These are phyloP conservation scores for Synergus japonicus DNA, from an alignment of 2,888 invertebrate species.

Conservation along the genomic window DNA sequence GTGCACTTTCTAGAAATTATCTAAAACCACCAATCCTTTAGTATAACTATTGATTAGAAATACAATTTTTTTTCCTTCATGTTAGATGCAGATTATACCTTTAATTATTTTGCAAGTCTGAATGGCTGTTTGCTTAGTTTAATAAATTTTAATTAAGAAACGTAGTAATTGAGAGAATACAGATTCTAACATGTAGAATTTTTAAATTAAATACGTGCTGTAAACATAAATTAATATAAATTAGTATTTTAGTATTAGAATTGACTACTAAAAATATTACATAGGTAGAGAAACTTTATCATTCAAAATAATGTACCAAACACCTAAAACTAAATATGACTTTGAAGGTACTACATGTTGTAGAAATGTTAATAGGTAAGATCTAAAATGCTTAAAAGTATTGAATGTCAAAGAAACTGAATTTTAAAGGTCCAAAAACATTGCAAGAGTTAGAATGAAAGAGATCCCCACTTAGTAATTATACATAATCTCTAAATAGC, in stretches of 20 bases:
- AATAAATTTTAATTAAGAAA: not conserved
- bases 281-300: not conserved
- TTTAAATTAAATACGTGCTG: not conserved
- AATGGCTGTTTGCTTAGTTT: not conserved
- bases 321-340: not conserved
- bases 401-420: too few species aligned
- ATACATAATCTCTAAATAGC: not conserved
- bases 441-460: not conserved
- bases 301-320: not conserved
- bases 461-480: not conserved
- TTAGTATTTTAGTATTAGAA: not conserved
- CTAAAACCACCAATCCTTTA: constrained; percentile 29
- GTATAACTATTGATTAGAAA: not conserved
- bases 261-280: not conserved
- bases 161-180: not conserved
- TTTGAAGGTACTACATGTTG: not conserved
- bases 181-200: not conserved
- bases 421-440: not conserved
- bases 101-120: constrained; percentile 2
- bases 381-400: too few species aligned
- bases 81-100: not conserved
- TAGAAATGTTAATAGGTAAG: not conserved
- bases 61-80: constrained; percentile 5
- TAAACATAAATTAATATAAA: not conserved
- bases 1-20: constrained; percentile 26